Conservation (phyloP, 2,888 invertebrate genomes). For the Folsomia candida region DNA sequence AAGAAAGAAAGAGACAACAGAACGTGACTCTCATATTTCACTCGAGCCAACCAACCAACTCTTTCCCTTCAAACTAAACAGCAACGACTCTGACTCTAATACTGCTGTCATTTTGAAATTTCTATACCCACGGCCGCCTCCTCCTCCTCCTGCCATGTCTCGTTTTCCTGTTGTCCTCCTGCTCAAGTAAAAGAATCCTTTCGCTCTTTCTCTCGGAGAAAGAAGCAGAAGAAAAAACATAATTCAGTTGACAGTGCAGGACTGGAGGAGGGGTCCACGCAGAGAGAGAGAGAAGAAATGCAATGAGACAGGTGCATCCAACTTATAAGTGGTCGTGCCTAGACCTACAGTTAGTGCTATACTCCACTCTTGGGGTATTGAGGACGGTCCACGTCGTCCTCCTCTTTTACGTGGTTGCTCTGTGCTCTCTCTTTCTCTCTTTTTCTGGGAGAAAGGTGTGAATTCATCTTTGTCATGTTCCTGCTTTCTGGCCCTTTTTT, state of each 20-base stretch:
- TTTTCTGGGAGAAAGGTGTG: background rate
- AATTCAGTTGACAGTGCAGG: background rate
- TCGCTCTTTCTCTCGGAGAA: background rate
- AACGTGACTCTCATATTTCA: slow-evolving; percentile 22
- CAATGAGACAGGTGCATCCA: too few relatives aligned
- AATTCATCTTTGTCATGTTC: background rate
- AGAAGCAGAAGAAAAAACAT: background rate
- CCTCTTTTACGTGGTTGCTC: background rate
- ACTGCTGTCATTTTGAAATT: background rate
- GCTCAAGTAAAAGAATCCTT: background rate
- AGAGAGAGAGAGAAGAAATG: too few relatives aligned
- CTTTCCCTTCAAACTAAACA: background rate
- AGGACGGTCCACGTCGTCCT: too few relatives aligned
- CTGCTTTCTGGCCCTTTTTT: background rate
- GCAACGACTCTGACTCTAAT: background rate
- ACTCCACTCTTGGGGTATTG: too few relatives aligned
- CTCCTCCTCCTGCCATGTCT: background rate
- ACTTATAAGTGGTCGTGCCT: too few relatives aligned
- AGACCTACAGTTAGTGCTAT: too few relatives aligned
- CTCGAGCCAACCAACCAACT: background rate
- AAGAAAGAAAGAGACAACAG: background rate
- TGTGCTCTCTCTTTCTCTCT: background rate
- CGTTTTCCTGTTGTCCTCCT: background rate
- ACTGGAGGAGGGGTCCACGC: background rate
- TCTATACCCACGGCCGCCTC: background rate